Evolutionary conservation across 2,797 vertebrate genomes (phyloP).

Genomic region (Holocentrus rufus): DNA sequence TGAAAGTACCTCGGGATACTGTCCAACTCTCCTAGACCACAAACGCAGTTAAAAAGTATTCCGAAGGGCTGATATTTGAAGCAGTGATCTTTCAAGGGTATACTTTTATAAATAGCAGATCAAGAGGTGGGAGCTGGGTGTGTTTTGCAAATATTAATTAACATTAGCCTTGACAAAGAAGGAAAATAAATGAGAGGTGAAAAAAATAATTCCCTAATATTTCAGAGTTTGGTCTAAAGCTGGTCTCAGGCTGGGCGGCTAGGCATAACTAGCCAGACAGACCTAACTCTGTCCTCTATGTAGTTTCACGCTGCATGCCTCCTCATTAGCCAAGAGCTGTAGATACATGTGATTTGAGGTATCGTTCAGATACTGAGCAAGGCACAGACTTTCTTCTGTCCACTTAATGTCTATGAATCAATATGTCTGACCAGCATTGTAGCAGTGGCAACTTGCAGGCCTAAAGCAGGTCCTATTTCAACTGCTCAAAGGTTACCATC

Average conservation of each 20-base stretch:
- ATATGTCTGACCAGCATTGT: constrained; percentile 24
- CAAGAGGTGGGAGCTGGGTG: background rate
- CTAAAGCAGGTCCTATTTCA: background rate
- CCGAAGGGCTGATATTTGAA: constrained; percentile 47
- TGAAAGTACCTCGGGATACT: constrained; percentile 51
- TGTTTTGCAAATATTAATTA: constrained; percentile 28
- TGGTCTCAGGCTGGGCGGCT: background rate
- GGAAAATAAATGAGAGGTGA: constrained; percentile 16
- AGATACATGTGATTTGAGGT: constrained; percentile 56
- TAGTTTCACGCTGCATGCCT: constrained; percentile 38
- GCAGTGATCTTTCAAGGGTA: constrained; percentile 27
- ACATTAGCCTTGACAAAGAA: constrained; percentile 16
- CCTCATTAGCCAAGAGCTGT: constrained; percentile 31
- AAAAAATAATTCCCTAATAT: constrained; percentile 31
- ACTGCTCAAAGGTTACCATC: background rate
- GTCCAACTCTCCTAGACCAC: constrained; percentile 53
- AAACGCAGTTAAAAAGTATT: constrained; percentile 53
- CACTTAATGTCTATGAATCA: constrained; percentile 19
- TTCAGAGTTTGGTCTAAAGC: constrained; percentile 35
- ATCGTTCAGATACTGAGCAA: constrained; percentile 34
- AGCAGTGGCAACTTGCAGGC: constrained; percentile 26
- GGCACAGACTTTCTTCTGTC: constrained; percentile 37
- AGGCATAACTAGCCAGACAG: constrained; percentile 20
- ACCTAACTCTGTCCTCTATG: constrained; percentile 23
- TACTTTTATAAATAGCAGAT: constrained; percentile 32